Percentiles rank a stretch among this genome's conserved stretches.
phyloP scores from a whole-genome alignment of 2,113 vertebrate species.

The Piaya cayana region DNA sequence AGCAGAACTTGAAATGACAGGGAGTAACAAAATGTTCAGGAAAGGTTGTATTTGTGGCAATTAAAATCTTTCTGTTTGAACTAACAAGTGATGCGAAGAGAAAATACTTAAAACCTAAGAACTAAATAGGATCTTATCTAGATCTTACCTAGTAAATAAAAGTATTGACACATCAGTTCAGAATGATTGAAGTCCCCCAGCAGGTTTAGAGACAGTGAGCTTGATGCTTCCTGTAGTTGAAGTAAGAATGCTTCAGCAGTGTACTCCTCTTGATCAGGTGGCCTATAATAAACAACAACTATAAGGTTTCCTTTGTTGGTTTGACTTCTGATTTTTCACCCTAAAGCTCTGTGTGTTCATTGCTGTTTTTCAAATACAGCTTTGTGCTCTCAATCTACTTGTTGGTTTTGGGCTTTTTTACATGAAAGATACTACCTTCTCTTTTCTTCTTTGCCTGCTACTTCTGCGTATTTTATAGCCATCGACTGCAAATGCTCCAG shows the following conservation, averaged over 20 bases:
- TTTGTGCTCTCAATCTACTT: not conserved
- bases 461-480: not conserved
- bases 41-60: not conserved
- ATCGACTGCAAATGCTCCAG: not conserved
- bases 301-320: not conserved
- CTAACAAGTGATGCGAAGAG: not conserved
- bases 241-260: not conserved
- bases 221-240: not conserved
- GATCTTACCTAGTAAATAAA: not conserved
- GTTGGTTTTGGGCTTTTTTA: not conserved
- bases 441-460: not conserved
- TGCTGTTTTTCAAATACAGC: rapidly evolving
- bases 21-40: not conserved
- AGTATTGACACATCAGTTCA: not conserved
- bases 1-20: not conserved
- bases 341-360: not conserved
- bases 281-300: not conserved
- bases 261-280: not conserved
- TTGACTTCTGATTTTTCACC: not conserved
- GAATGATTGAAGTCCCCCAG: not conserved
- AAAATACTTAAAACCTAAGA: not conserved
- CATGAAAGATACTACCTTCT: rapidly evolving
- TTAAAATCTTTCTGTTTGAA: not conserved
- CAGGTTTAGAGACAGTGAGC: not conserved
- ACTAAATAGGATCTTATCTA: not conserved